Percentiles rank a stretch among this genome's conserved stretches.
Conservation (phyloP, 2,888 invertebrate species). For the Parnassius orleans region DNA sequence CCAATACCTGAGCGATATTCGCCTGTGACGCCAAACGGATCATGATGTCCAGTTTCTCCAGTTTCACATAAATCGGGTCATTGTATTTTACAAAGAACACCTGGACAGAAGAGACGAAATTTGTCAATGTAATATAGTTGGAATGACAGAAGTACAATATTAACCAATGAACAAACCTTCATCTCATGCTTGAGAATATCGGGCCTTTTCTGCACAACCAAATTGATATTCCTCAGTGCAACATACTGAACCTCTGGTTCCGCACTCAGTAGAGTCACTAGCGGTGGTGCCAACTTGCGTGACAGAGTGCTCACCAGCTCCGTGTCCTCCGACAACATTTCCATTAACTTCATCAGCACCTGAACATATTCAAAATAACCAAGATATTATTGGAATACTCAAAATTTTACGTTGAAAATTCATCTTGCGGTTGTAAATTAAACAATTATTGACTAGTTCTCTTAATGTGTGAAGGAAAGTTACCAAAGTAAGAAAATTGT, state of each 20-base stretch:
- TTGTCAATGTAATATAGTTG: no score
- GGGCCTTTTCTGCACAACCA: slow-evolving; percentile 99
- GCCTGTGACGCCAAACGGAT: slow-evolving; percentile 98
- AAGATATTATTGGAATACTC: no score
- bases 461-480: no score
- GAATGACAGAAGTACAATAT: no score
- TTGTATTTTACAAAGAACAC: slow-evolving; percentile 99
- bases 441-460: no score
- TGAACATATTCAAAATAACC: slow-evolving; percentile 37
- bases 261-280: slow-evolving; percentile 97
- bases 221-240: slow-evolving; percentile 97
- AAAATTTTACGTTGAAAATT: no score
- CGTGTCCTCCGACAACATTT: slow-evolving; percentile 95
- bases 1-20: slow-evolving; percentile 98
- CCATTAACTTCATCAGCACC: slow-evolving; percentile 98
- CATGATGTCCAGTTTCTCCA: slow-evolving; percentile 99
- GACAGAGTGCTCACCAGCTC: slow-evolving; percentile 97
- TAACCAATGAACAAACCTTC: slow-evolving; percentile 84
- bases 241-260: slow-evolving; percentile 99
- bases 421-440: no score
- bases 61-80: slow-evolving; percentile 99
- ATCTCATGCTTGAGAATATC: slow-evolving; percentile 99
- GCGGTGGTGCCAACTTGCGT: slow-evolving; percentile 98
- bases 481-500: no score
- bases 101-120: slow-evolving; percentile 41